Conservation (phyloP, 2,113 vertebrate species). For the Dipodomys merriami region DNA sequence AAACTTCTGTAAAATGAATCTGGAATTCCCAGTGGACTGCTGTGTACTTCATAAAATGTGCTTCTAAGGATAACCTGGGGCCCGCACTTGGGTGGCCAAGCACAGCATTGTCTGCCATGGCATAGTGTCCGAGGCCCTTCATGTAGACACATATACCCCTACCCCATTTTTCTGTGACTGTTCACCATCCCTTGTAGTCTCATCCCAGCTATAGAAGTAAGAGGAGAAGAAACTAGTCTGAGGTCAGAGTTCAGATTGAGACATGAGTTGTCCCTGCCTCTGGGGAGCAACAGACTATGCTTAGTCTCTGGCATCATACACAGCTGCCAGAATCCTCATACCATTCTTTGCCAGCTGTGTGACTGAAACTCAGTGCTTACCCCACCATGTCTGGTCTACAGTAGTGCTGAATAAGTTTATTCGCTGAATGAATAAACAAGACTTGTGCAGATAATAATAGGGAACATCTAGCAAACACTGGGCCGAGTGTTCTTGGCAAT, state of each 20-base stretch:
- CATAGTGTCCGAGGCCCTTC: neutral
- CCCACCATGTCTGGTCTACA: neutral
- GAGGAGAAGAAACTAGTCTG: neutral
- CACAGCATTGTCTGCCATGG: neutral
- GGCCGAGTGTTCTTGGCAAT: neutral
- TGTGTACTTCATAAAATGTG: neutral
- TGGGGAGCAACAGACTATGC: rapidly evolving
- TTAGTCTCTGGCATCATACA: neutral
- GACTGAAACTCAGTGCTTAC: neutral
- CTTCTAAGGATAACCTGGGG: neutral
- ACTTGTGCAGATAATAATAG: neutral
- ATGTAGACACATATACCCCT: neutral
- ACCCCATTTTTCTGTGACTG: neutral
- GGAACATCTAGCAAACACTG: too few species aligned
- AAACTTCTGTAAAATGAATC: neutral
- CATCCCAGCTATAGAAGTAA: neutral
- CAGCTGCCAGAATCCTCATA: neutral
- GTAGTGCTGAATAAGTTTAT: neutral
- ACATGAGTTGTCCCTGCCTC: neutral
- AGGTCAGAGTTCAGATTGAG: neutral
- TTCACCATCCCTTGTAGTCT: neutral
- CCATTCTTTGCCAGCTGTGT: neutral
- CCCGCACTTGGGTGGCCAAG: neutral
- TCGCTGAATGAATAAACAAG: neutral
- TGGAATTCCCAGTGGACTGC: neutral